Evolutionary conservation across 2,888 invertebrate species (phyloP), one percentile per base, ranked within the genome.

Genomic region (Synanthedon myopaeformis): DNA sequence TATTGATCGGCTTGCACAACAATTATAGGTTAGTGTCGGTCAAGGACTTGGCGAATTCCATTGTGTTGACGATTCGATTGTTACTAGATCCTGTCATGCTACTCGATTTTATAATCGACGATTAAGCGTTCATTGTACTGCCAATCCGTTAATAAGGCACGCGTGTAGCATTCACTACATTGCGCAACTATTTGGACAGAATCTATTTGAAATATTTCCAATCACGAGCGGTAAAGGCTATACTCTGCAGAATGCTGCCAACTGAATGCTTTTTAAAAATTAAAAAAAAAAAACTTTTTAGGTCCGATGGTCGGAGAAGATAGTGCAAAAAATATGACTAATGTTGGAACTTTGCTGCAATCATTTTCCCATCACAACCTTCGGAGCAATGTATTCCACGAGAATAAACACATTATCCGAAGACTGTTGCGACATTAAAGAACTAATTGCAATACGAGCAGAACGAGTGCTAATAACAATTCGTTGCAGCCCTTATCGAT

Each of bases 1-100:
- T 72, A 76, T 76, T 74, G 71, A 70, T 68, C 61, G 53, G 51
- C 56, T 79, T 80, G 74, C 76, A 70, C 75, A 35, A 35, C 35
- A 81, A 81, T 69, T 58, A 66, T 65, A 68, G 74, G 75, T 76
- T 80, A 79, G 80, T 78, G 60, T 64, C 71, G 76, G 78, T 82
- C 82, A 85, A 83, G 84, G 84, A 77, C 74, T 59, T 54, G 50
- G 71, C 62, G 60, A 61, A 64, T 63, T 61, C 64, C 64, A 64
- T 64, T 58, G 56, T 62, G 71, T 68, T 74, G 70, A 69, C 61
- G 60, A 68, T 69, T 68, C 67, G 69, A 72, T 72, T 74, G 62
- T 69, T 57, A 52, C 56, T 49, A 49, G 49, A 58, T 55, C 53
- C 52, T 54, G 50, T 53, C 49, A 54, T 48, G 57, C 57, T 55